Base-by-base conservation (phyloP, 2,888 invertebrate species). In the Lacanobia wlatinum region DNA sequence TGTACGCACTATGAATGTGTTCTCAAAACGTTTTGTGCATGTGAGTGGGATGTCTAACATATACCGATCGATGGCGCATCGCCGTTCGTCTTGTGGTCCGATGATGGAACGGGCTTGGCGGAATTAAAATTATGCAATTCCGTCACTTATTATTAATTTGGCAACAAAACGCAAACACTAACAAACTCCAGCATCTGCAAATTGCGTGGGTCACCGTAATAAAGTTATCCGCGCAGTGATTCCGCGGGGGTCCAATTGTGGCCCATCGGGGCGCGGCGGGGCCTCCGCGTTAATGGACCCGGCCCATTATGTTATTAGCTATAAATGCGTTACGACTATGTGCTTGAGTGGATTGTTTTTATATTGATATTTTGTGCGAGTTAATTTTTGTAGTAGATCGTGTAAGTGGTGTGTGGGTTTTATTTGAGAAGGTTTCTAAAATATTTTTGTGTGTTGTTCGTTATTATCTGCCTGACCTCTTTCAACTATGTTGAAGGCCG, bases 201-300 rank as follows among this genome's bases (percentile, higher is more conserved):
- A 94, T 95, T 94, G 91, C 90, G 82, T 86, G 84, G 87, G 87
- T 87, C 90, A 71, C 66, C 64, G 88, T 87, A 90, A 92, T 94
- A 92, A 93, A 92, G 89, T 91, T 91, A 91, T 91, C 92, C 91
- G 87, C 89, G 87, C 89, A 91, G 92, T 90, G 93, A 92, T 92
- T 88, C 86, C 76, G 86, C 92, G 88, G 95, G 95, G 87, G 89
- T 86, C 90, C 94, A 93, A 94, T 94, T 91, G 90, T 82, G 86
- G 86, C 89, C 92, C 90, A 93, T 93, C 90, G 86, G 74, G 70
- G 46, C 91, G 62, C 93, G 67, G 84, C 92, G 85, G 94, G 94
- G 83, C 68, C 66, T 86, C 76, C 79, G 73, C 83, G 87, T 91
- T 94, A 92, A 92, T 92, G 92, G 90, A 89, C 77, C 79, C 75